Evolutionary conservation across 2,113 vertebrate genomes (phyloP).

Genomic region (Sander vitreus): DNA sequence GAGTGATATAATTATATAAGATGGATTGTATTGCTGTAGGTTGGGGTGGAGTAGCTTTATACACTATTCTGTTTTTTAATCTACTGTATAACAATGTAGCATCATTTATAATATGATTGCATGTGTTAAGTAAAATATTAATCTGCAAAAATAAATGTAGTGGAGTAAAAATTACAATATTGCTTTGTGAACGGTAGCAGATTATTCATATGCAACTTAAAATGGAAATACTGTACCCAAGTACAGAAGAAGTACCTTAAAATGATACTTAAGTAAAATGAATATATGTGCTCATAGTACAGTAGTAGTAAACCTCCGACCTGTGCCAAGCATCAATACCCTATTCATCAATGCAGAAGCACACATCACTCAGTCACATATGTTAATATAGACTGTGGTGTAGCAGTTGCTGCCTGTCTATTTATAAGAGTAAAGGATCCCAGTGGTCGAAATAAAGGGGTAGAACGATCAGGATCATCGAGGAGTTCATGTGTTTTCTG

Average conservation of each 20-base stretch:
- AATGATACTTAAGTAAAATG: background rate
- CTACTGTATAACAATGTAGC: background rate
- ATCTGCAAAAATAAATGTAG: background rate
- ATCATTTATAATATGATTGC: no score
- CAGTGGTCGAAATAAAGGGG: constrained; percentile 63
- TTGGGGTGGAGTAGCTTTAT: background rate
- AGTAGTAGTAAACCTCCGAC: background rate
- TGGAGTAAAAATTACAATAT: background rate
- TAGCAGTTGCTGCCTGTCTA: constrained; percentile 19
- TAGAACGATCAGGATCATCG: constrained; percentile 30
- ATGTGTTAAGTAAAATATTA: background rate
- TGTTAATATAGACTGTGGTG: constrained; percentile 19
- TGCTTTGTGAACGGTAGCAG: background rate
- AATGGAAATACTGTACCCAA: background rate
- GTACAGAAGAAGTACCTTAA: background rate
- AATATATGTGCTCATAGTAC: background rate
- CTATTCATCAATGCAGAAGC: constrained; percentile 15
- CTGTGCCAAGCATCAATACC: background rate
- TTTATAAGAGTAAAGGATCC: constrained; percentile 59
- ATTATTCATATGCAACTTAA: background rate
- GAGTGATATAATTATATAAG: background rate
- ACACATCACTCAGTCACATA: background rate
- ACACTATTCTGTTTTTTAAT: background rate
- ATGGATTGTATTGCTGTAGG: background rate
- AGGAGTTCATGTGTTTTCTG: constrained; percentile 17